Base-by-base conservation (phyloP, 2,113 vertebrate species). In the Acrocephalus arundinaceus region DNA sequence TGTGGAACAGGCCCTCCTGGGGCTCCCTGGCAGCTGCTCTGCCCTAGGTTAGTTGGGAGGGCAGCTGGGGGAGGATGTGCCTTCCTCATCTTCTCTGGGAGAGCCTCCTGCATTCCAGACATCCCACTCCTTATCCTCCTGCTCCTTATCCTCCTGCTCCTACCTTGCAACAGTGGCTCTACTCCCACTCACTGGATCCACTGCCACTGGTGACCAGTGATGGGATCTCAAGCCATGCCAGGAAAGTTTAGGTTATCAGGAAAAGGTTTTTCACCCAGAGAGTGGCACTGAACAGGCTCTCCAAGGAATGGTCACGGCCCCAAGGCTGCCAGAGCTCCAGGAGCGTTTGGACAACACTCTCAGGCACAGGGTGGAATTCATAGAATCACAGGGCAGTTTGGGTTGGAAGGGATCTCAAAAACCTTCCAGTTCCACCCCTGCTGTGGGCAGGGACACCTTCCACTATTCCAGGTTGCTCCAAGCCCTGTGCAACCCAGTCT, bases 21-120 rank as follows among this genome's bases (percentile, higher is more conserved):
- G 93, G 93, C 78, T 92, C 72, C 90, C 90, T 72, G 94, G 87
- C 93, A 93, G 93, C 81, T 3, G 15, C 35, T 90, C 11, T 66
- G 46, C 7, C 8, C 58, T 41, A 55, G 62, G 91, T 91, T 90
- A 35, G n/a, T 2, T 46, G 58, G 45, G 89, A 93, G 55, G 73
- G 81, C 62, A 75, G 85, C 45, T 10, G 11, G 45, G 23, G 75
- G 41, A 73, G 73, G 70, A 65, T 73, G 73, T 0, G 61, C 43
- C 58, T 78, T 78, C 62, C 41, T 86, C 16, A 25, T 84, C 57
- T 31, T 66, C 43, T 35, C 52, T 37, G 61, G 70, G 52, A 52
- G 70, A 87, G 31, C 15, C 65, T 91, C 77, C 20, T 54, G 45
- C 74, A 16, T 33, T 7, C n/a, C 80, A 59, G 67, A 18, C 51